Evolutionary conservation across 2,797 vertebrate species (phyloP), one percentile per base, ranked within the genome.

Genomic region (Scleropages formosus): DNA sequence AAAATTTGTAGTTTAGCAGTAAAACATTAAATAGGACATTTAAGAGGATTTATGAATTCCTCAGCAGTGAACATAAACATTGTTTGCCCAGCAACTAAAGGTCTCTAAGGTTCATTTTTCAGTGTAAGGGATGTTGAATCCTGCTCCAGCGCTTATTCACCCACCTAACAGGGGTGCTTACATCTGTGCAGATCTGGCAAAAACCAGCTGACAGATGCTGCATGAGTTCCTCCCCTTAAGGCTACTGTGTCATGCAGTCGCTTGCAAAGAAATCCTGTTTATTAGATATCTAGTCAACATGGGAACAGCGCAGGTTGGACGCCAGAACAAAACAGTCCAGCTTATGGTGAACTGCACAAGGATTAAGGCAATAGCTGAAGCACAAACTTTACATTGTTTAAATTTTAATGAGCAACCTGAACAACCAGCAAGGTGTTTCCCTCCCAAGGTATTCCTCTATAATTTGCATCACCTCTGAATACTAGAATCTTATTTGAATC

Each of bases 31-130:
- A 56, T 49, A 26, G 58, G 7, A 59, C 31, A 31, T 59, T 51
- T 49, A 22, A 68, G 65, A 60, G 24, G 65, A 39, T 49, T 26
- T 61, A 31, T 31, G 26, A 24, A 75, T 68, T n/a, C 60, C 60
- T 53, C 68, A 26, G 65, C 74, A 46, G 13, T 61, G 46, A 67
- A 60, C 67, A 67, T 20, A 46, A 53, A 4, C 46, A n/a, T n/a
- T 53, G 53, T n/a, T n/a, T n/a, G n/a, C n/a, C n/a, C n/a, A n/a
- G n/a, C n/a, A n/a, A n/a, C n/a, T n/a, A n/a, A n/a, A n/a, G n/a
- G n/a, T n/a, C n/a, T n/a, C n/a, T n/a, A n/a, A n/a, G n/a, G n/a
- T n/a, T n/a, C n/a, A n/a, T n/a, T n/a, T n/a, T n/a, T n/a, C n/a
- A n/a, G n/a, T n/a, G n/a, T n/a, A n/a, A n/a, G n/a, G n/a, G n/a